These are phyloP conservation scores for Scatophagus argus DNA, from an alignment of 2,113 vertebrate species.

Conservation along the genomic window DNA sequence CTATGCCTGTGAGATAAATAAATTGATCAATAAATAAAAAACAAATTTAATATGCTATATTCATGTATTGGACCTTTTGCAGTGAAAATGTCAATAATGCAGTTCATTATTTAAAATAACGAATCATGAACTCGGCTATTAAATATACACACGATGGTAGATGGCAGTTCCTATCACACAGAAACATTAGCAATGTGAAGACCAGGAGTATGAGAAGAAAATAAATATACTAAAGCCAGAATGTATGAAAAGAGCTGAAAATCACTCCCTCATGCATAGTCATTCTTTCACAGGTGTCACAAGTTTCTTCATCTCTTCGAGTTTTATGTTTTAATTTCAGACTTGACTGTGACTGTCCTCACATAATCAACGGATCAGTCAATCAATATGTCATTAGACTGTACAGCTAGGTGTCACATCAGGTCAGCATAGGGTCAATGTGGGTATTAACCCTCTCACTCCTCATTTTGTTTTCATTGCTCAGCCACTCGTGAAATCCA, in stretches of 20 bases:
- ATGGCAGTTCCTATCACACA: conserved; percentile 8
- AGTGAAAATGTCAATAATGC: conserved; percentile 13
- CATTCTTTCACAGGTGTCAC: conserved; percentile 5
- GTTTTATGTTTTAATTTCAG: conserved; percentile 8
- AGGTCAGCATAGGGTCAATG: conserved; percentile 56
- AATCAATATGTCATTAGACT: conserved; percentile 57
- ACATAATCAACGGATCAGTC: conserved; percentile 39
- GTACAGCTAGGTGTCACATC: conserved; percentile 34
- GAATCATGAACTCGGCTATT: background rate
- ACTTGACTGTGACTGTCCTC: too few relatives aligned
- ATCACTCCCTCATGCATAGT: conserved; percentile 2
- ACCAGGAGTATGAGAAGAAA: background rate
- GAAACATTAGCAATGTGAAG: background rate
- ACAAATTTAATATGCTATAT: background rate
- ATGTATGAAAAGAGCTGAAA: conserved; percentile 17
- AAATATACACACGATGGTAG: too few relatives aligned
- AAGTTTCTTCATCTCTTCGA: background rate
- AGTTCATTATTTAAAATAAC: background rate
- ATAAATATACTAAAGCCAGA: conserved; percentile 11
- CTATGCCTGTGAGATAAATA: background rate
- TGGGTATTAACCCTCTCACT: conserved; percentile 58
- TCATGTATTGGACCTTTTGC: conserved; percentile 7
- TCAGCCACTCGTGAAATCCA: conserved; percentile 62
- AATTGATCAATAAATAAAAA: conserved; percentile 1
- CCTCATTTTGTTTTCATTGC: conserved; percentile 64